Evolutionary conservation across 1,140 invertebrate species (phyloP), one percentile per base, ranked within the genome.

Genomic region (Bombus terrestris): DNA sequence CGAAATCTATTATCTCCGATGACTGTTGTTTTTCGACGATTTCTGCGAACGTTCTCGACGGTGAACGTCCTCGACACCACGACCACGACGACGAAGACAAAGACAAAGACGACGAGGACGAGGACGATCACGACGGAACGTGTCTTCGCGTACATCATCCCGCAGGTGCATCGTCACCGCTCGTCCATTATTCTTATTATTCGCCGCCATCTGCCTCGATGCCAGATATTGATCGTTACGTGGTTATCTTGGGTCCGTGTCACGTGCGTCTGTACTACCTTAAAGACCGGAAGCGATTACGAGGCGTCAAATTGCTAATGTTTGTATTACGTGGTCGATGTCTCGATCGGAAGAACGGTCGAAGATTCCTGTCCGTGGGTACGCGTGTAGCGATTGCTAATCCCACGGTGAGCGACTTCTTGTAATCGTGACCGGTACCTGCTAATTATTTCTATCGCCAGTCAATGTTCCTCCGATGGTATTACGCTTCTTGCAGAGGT

Each of bases 1-100:
- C 87, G 86, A 90, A 88, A 90, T 90, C 83, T 88, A 90, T 90
- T 90, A 90, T 90, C 72, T 69, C 53, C 78, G 77, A 90, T 90
- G 89, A 90, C 86, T 90, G 75, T 83, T 83, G 68, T 81, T 76
- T 80, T 77, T 81, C 79, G 72, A 74, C 41, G 68, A 64, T 82
- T 90, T 88, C 83, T 81, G 53, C 80, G 81, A 90, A 88, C 77
- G 43, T 28, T 53, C 53, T 74, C 78, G 28, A 62, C 75, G 82
- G 85, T 86, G 85, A 90, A 88, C 82, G 89, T 88, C 82, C 88
- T 37, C 59, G 37, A 22, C 32, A 1, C 15, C 6, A 1, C 57
- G 18, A 22, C 28, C 13, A n/a, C 69, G 28, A 15, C 8, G 10
- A 28, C 37, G 0, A 28, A 1, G 15, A 68, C 68, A 43, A 18